phyloP scores from a whole-genome alignment of 2,888 invertebrate genomes.

The Meliscaeva auricollis region DNA sequence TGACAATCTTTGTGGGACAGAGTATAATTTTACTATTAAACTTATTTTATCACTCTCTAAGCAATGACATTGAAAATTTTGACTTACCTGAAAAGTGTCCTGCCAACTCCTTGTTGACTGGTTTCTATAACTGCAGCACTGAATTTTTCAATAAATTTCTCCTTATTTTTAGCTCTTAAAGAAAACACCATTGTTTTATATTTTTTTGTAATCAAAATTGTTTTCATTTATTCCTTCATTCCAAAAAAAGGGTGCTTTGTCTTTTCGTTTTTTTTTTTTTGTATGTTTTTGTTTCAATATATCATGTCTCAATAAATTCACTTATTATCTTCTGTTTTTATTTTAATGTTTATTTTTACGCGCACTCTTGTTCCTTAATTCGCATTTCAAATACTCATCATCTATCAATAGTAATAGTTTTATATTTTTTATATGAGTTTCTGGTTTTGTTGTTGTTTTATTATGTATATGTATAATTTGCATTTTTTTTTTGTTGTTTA shows the following conservation, averaged over 20 bases:
- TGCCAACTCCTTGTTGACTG: too few relatives aligned
- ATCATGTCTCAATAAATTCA: constrained; percentile 74
- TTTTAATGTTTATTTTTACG: constrained; percentile 27
- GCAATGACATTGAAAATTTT: too few relatives aligned
- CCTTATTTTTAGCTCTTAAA: too few relatives aligned
- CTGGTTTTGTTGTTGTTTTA: constrained; percentile 44
- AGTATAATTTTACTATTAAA: too few relatives aligned
- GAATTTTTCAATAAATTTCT: too few relatives aligned
- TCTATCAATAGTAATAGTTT: constrained; percentile 62
- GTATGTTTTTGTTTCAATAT: constrained; percentile 58
- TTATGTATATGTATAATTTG: constrained; percentile 74
- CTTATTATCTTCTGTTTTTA: constrained; percentile 67
- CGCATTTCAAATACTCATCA: constrained; percentile 38
- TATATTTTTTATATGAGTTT: constrained; percentile 47
- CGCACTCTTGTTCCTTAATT: constrained; percentile 54
- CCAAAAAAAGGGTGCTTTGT: constrained; percentile 65
- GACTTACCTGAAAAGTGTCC: too few relatives aligned
- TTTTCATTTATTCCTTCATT: constrained; percentile 74
- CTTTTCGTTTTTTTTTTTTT: constrained; percentile 41
- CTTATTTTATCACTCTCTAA: too few relatives aligned
- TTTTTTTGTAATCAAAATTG: constrained; percentile 75
- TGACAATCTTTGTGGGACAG: too few relatives aligned
- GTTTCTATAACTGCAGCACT: too few relatives aligned
- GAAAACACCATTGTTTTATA: constrained; percentile 15
- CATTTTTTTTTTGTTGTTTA: constrained; percentile 53